These are phyloP conservation scores for Tenthredo notha DNA, from an alignment of 2,888 invertebrate species.

Conservation along the genomic window DNA sequence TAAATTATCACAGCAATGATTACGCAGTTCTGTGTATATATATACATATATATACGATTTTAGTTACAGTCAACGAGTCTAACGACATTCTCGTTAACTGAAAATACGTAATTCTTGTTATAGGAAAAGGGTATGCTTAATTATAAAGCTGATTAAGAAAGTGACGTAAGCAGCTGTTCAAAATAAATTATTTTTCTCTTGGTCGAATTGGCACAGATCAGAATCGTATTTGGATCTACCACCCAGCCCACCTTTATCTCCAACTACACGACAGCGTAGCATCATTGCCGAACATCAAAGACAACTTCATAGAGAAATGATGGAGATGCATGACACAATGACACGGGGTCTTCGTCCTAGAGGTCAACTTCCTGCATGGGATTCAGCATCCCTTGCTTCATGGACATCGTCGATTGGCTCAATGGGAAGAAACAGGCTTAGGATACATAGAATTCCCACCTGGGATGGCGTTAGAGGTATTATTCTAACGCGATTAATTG, in stretches of 20 bases:
- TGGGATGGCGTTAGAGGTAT: constrained; percentile 69
- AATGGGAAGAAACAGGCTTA: constrained; percentile 63
- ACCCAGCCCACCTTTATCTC: constrained; percentile 58
- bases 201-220: constrained; percentile 60
- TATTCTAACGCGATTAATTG: background rate
- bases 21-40: background rate
- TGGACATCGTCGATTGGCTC: constrained; percentile 70
- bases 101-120: background rate
- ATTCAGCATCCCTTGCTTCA: constrained; percentile 68
- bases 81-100: background rate
- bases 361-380: constrained; percentile 68
- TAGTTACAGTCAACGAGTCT: background rate
- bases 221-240: constrained; percentile 65
- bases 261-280: constrained; percentile 61
- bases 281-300: constrained; percentile 69
- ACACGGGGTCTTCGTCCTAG: constrained; percentile 67
- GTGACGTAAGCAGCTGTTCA: background rate
- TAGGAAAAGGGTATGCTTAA: background rate
- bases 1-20: background rate
- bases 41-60: background rate
- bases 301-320: constrained; percentile 69
- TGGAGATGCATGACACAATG: constrained; percentile 71
- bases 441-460: constrained; percentile 62
- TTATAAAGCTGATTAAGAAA: background rate
- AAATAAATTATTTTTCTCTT: background rate